Percentiles rank a stretch among this genome's conserved stretches.
These are phyloP conservation scores for Teleogryllus occipitalis DNA, from an alignment of 1,140 invertebrate species.

Conservation along the genomic window DNA sequence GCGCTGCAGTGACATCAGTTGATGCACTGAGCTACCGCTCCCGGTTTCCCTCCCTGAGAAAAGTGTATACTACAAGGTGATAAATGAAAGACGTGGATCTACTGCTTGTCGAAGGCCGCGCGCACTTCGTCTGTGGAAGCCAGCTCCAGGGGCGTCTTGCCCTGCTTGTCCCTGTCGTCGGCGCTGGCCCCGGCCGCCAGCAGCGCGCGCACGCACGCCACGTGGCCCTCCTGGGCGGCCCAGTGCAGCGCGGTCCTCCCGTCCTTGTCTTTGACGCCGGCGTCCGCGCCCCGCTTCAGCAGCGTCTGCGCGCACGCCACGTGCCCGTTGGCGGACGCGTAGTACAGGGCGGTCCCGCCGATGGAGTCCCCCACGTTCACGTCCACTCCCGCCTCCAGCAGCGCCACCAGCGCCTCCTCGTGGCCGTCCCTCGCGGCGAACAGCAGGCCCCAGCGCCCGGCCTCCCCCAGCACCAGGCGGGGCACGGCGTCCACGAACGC, in stretches of 20 bases:
- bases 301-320: conserved; percentile 18
- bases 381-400: conserved; percentile 58
- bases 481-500: too few species aligned
- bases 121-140: neutral
- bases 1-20: too few species aligned
- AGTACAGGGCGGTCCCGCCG: neutral
- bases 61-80: too few species aligned
- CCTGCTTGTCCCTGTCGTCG: too few species aligned
- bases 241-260: conserved; percentile 62
- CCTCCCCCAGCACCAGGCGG: too few species aligned
- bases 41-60: too few species aligned
- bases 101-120: neutral
- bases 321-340: neutral
- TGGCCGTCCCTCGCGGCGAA: too few species aligned
- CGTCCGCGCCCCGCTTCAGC: conserved; percentile 20
- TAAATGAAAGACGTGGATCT: too few species aligned
- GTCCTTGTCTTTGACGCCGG: conserved; percentile 21
- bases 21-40: too few species aligned
- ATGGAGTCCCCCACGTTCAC: conserved; percentile 47
- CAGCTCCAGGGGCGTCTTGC: too few species aligned
- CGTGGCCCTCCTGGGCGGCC: conserved; percentile 59
- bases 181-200: too few species aligned
- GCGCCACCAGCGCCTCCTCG: conserved; percentile 54
- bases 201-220: conserved; percentile 55
- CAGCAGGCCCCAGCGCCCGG: too few species aligned